Evolutionary conservation across 2,113 vertebrate genomes (phyloP).

Genomic region (Silurus glanis): DNA sequence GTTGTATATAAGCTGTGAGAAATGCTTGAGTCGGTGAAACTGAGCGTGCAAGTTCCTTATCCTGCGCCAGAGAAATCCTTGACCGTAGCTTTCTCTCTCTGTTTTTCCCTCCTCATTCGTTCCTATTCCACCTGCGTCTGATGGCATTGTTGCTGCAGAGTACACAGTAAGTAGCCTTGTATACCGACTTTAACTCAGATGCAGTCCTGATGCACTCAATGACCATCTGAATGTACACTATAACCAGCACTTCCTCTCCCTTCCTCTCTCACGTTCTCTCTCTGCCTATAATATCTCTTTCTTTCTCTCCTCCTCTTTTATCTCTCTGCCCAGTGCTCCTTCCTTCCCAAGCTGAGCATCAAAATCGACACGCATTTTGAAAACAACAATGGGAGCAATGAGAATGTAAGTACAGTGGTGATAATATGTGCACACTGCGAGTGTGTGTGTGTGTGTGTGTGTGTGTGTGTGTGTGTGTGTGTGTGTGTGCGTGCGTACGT

Average conservation of each 20-base stretch:
- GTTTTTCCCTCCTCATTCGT: background rate
- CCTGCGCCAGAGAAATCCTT: slow-evolving; percentile 30
- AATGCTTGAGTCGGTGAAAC: background rate
- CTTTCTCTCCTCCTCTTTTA: slow-evolving; percentile 15
- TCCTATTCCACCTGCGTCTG: slow-evolving; percentile 52
- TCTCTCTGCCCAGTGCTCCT: slow-evolving; percentile 46
- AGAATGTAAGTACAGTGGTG: slow-evolving; percentile 68
- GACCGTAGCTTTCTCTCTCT: slow-evolving; percentile 10
- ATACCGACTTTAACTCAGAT: slow-evolving; percentile 59
- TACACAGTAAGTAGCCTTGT: slow-evolving; percentile 74
- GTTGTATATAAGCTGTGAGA: background rate
- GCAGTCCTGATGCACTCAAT: slow-evolving; percentile 53
- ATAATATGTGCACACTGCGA: background rate
- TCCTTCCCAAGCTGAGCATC: slow-evolving; percentile 69
- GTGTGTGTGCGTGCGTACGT: background rate
- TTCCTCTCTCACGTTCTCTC: slow-evolving; percentile 26
- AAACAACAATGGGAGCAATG: slow-evolving; percentile 75
- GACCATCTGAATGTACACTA: slow-evolving; percentile 11
- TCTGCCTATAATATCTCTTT: slow-evolving; percentile 33
- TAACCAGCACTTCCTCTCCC: slow-evolving; percentile 47
- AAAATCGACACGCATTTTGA: slow-evolving; percentile 78
- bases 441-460: background rate
- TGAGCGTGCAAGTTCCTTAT: background rate
- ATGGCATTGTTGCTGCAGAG: slow-evolving; percentile 64
- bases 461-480: background rate